A percentile compares a stretch with the other conserved stretches of the same genome.
Conservation (phyloP, 1,140 invertebrate species). For the Sitobion miscanthi region DNA sequence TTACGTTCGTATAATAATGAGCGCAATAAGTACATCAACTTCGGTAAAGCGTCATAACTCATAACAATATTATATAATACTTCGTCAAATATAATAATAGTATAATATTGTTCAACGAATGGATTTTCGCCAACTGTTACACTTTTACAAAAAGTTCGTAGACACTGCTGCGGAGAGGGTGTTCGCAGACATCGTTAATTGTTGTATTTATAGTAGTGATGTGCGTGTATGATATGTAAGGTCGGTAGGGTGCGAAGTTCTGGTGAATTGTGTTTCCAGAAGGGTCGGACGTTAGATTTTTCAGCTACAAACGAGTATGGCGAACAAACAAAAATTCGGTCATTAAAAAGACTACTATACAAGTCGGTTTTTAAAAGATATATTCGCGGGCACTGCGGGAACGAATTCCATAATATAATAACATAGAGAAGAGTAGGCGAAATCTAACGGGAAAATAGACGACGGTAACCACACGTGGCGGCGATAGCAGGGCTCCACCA, state of each 20-base stretch:
- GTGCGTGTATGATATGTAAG: neutral
- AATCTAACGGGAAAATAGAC: slow-evolving; percentile 51
- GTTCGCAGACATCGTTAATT: neutral
- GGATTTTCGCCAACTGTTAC: neutral
- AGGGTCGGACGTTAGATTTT: neutral
- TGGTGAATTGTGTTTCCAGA: neutral
- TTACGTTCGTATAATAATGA: no score
- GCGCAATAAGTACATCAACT: no score
- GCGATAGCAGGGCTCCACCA: slow-evolving; percentile 9
- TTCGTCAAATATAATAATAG: no score
- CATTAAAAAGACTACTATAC: neutral
- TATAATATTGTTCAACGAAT: neutral
- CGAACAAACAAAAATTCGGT: neutral
- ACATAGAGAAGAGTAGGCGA: slow-evolving; percentile 28
- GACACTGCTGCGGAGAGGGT: neutral
- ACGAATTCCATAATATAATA: neutral
- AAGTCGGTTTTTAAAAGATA: neutral
- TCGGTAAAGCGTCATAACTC: no score
- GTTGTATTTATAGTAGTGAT: neutral
- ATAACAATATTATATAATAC: no score
- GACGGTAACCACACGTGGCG: neutral
- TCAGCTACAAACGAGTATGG: neutral
- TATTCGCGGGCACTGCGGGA: no score
- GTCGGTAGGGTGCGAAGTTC: neutral
- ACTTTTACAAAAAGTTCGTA: neutral